phyloP scores from a whole-genome alignment of 2,888 invertebrate species.

The Andrena dorsata region DNA sequence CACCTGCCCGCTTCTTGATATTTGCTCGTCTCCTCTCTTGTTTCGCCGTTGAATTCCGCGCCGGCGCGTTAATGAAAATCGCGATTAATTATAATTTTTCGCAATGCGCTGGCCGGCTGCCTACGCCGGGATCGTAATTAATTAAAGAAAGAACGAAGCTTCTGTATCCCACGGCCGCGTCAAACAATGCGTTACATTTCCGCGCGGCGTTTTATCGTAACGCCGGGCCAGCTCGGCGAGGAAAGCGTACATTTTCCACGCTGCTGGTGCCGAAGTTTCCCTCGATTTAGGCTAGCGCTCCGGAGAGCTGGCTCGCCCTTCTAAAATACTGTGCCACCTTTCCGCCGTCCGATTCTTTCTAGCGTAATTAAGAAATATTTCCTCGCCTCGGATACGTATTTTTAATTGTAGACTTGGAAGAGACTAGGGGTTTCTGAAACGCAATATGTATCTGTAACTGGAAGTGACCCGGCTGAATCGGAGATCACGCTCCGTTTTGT shows the following conservation, averaged over 20 bases:
- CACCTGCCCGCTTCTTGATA: constrained; percentile 12
- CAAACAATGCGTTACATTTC: constrained; percentile 50
- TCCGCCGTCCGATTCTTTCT: background rate
- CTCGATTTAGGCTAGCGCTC: constrained; percentile 35
- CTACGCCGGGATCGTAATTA: constrained; percentile 43
- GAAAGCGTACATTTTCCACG: constrained; percentile 19
- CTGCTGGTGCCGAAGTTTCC: constrained; percentile 17
- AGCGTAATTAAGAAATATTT: constrained; percentile 42
- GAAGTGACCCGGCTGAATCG: constrained; percentile 12
- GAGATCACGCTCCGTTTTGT: constrained; percentile 55
- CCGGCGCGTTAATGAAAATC: constrained; percentile 48
- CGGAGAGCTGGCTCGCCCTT: background rate
- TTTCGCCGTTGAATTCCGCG: constrained; percentile 26
- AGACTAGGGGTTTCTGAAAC: too few relatives aligned
- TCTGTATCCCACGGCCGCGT: constrained; percentile 21
- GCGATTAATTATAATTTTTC: constrained; percentile 58
- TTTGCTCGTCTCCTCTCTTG: constrained; percentile 16
- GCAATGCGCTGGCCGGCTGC: constrained; percentile 26
- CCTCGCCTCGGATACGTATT: constrained; percentile 5
- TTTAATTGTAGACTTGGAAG: background rate
- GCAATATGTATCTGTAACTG: too few relatives aligned
- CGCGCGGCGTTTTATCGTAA: constrained; percentile 13
- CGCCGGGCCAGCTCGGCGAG: constrained; percentile 19
- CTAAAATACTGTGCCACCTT: constrained; percentile 10
- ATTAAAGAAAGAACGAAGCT: constrained; percentile 50